A percentile compares a stretch with the other conserved stretches of the same genome.
These are phyloP conservation scores for Napeogenes sylphis DNA, from an alignment of 2,888 invertebrate genomes.

Conservation along the genomic window DNA sequence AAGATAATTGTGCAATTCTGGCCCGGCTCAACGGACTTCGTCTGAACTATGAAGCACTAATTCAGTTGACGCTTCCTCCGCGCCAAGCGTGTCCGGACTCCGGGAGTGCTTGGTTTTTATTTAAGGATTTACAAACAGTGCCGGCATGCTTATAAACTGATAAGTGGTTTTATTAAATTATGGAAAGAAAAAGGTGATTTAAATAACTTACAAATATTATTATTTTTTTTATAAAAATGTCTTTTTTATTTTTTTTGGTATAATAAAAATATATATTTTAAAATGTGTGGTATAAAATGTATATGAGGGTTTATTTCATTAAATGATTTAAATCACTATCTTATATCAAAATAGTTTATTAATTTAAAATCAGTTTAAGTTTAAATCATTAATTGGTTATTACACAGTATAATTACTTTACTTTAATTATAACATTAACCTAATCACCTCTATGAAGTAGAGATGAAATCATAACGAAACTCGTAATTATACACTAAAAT, in stretches of 20 bases:
- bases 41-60: constrained; percentile 48
- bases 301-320: too few relatives aligned
- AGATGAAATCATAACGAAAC: not conserved
- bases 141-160: constrained; percentile 17
- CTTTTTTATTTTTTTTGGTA: not conserved
- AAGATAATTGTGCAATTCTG: constrained; percentile 74
- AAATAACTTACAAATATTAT: not conserved
- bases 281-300: too few relatives aligned
- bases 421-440: too few relatives aligned
- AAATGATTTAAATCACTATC: too few relatives aligned
- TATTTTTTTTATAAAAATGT: too few relatives aligned
- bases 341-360: too few relatives aligned
- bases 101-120: not conserved
- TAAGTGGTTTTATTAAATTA: constrained; percentile 32
- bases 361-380: too few relatives aligned
- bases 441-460: too few relatives aligned
- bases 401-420: not conserved
- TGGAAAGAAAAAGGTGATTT: constrained; percentile 73
- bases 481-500: not conserved
- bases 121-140: not conserved
- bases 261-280: not conserved
- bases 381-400: too few relatives aligned
- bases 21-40: constrained; percentile 55
- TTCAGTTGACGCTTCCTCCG: constrained; percentile 51
- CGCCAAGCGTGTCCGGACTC: constrained; percentile 36